Conservation (phyloP, 1,140 invertebrate species). For the Brevipalpus yothersi region DNA sequence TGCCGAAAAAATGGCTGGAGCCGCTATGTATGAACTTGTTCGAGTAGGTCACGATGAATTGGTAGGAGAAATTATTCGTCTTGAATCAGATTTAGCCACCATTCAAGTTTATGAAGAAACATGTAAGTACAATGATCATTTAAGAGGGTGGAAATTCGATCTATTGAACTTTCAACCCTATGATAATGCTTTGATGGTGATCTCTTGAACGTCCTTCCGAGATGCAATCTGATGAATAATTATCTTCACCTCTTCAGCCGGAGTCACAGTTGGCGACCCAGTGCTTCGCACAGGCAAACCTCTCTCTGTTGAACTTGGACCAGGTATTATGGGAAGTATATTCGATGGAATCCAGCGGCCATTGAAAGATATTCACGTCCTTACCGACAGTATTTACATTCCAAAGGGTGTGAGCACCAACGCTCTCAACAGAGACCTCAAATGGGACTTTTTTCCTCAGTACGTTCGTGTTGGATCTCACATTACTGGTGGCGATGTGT, state of each 20-base stretch:
- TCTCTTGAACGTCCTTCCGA: no score
- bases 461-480: conserved; percentile 71
- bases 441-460: conserved; percentile 81
- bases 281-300: conserved; percentile 94
- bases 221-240: conserved; percentile 2
- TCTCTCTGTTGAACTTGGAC: conserved; percentile 91
- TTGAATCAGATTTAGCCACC: conserved; percentile 97
- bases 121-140: conserved; percentile 23
- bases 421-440: conserved; percentile 45
- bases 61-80: conserved; percentile 94
- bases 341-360: conserved; percentile 99
- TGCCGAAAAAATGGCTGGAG: conserved; percentile 94
- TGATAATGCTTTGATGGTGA: background rate
- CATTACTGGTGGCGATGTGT: conserved; percentile 91
- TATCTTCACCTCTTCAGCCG: conserved; percentile 27
- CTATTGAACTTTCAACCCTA: background rate
- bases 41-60: conserved; percentile 91
- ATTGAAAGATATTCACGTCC: conserved; percentile 77
- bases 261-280: conserved; percentile 96
- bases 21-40: conserved; percentile 99
- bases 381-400: conserved; percentile 92
- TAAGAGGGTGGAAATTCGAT: background rate
- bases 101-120: conserved; percentile 99
- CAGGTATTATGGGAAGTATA: conserved; percentile 94
- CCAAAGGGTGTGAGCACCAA: conserved; percentile 93